Conservation (phyloP, 2,113 vertebrate species). For the Toxotes jaculatrix region DNA sequence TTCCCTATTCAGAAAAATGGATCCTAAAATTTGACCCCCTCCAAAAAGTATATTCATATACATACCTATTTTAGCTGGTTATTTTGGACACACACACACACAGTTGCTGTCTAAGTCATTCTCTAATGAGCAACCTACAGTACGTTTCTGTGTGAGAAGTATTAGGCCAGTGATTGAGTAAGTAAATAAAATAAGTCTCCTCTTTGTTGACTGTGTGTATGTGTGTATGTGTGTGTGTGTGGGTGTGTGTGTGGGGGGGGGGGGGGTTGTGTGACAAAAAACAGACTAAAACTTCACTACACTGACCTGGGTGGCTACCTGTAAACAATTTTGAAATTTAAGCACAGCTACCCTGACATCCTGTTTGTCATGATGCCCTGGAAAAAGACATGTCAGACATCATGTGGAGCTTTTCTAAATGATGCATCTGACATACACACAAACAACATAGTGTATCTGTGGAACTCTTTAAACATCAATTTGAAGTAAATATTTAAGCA, state of each 20-base stretch:
- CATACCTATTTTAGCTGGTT: not conserved
- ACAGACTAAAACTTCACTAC: no score
- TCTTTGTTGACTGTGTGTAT: not conserved
- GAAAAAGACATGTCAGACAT: not conserved
- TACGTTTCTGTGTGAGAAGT: not conserved
- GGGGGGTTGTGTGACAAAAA: no score
- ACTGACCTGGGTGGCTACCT: no score
- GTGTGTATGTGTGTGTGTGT: not conserved
- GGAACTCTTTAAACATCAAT: not conserved
- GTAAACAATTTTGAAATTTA: no score
- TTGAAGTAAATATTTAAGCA: not conserved
- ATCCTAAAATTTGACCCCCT: not conserved
- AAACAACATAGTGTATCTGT: not conserved
- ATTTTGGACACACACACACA: no score
- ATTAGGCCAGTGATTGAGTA: conserved; percentile 2
- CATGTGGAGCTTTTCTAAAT: not conserved
- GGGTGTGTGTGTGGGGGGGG: no score
- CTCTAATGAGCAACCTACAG: not conserved
- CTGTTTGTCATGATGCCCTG: no score
- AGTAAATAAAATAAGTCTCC: not conserved
- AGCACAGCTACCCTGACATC: no score
- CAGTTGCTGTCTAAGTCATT: not conserved
- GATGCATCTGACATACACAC: not conserved
- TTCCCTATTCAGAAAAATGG: not conserved
- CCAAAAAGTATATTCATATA: no score